A percentile compares a stretch with the other conserved stretches of the same genome.
Evolutionary conservation across 1,140 invertebrate species (phyloP).

Genomic region (Amphibalanus amphitrite): DNA sequence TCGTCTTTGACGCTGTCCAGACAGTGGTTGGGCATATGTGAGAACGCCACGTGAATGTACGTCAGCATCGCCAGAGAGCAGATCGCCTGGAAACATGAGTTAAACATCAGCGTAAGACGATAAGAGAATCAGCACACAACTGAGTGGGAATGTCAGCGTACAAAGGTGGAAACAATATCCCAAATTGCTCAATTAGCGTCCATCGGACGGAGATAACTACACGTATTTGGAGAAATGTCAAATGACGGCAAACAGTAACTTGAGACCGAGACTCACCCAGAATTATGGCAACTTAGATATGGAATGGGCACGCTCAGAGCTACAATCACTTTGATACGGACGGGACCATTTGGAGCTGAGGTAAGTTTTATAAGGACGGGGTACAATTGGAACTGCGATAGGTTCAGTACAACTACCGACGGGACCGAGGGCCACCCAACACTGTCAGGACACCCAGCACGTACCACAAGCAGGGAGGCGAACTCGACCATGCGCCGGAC

Average conservation of each 20-base stretch:
- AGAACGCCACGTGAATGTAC: conserved; percentile 90
- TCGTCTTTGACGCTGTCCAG: conserved; percentile 69
- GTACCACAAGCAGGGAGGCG: conserved; percentile 65
- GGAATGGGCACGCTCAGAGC: no score
- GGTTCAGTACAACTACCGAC: not conserved
- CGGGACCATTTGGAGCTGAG: not conserved
- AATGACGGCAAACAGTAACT: no score
- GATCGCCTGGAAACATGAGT: conserved; percentile 52
- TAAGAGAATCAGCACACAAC: no score
- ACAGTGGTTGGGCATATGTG: conserved; percentile 80
- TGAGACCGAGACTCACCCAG: no score
- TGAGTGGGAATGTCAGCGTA: no score
- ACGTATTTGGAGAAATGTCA: no score
- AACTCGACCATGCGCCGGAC: conserved; percentile 78
- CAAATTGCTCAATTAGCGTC: no score
- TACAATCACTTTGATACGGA: not conserved
- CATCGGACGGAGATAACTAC: no score
- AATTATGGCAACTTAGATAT: no score
- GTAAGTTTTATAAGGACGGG: not conserved
- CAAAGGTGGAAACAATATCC: no score
- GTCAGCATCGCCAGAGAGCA: conserved; percentile 73
- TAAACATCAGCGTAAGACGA: no score
- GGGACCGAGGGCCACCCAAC: not conserved
- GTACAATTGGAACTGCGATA: not conserved
- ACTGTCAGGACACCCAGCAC: conserved; percentile 5